phyloP scores from a whole-genome alignment of 2,888 invertebrate species.

The Agrotis ipsilon region DNA sequence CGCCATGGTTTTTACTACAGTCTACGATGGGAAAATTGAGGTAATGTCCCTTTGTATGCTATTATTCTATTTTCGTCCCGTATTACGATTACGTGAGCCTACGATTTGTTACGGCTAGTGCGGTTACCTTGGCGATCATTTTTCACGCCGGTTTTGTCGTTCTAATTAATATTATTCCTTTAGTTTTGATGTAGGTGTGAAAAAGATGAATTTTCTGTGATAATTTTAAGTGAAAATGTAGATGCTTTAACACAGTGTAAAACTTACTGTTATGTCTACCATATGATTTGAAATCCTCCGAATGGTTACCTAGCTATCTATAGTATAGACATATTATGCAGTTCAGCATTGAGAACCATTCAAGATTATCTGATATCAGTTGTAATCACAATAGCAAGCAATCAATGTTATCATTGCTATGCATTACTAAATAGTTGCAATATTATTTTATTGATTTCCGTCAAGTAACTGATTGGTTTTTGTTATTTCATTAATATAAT shows the following conservation, averaged over 20 bases:
- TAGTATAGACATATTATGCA: slow-evolving; percentile 4
- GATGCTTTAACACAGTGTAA: not conserved
- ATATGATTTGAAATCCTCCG: slow-evolving; percentile 31
- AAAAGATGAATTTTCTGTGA: slow-evolving; percentile 3
- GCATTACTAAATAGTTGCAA: slow-evolving; percentile 28
- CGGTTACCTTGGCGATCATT: slow-evolving; percentile 72
- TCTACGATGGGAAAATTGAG: slow-evolving; percentile 85
- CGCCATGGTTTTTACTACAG: slow-evolving; percentile 87
- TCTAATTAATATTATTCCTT: slow-evolving; percentile 40
- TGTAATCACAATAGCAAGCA: slow-evolving; percentile 50
- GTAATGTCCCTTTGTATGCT: slow-evolving; percentile 69
- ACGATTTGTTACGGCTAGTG: slow-evolving; percentile 64
- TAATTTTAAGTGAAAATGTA: not conserved
- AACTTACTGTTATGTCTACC: not conserved
- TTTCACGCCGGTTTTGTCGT: slow-evolving; percentile 70
- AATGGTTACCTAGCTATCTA: not conserved
- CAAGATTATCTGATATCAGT: slow-evolving; percentile 48
- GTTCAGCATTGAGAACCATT: slow-evolving; percentile 15
- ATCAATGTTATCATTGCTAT: slow-evolving; percentile 37
- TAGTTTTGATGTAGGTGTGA: not conserved
- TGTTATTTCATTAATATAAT: slow-evolving; percentile 1
- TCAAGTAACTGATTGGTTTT: not conserved
- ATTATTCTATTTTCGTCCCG: slow-evolving; percentile 72
- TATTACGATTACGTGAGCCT: slow-evolving; percentile 73
- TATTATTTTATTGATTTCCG: slow-evolving; percentile 24